Evolutionary conservation across 2,888 invertebrate species (phyloP), one percentile per base, ranked within the genome.

Genomic region (Chrysopilus asiliformis): DNA sequence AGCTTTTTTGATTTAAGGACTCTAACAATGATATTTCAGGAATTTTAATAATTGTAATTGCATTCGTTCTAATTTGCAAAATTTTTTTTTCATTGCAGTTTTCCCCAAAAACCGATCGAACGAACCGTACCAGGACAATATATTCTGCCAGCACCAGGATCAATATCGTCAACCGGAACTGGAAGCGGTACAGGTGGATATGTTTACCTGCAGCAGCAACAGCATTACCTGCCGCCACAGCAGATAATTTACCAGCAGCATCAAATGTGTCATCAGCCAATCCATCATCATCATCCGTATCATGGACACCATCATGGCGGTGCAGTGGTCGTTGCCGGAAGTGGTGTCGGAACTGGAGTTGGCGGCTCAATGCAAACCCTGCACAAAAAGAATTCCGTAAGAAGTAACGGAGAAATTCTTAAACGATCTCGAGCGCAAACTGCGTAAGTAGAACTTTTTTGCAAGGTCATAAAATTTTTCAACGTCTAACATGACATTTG

Each of bases 401-500:
- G 77, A 39, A 76, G 68, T 51, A 56, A 68, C 44, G 72, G 71
- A 35, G 77, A 77, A 53, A 70, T 76, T 36, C 59, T 75, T 47
- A 77, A 78, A 55, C 67, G 77, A 43, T 72, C 74, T 47, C 65
- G 77, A 53, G 70, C 74, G 46, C 76, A 76, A 59, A 71, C 71
- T 48, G 74, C 73, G 75, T 76, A 66, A 73, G 75, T 72, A 41
- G 7, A 13, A 15, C 14, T n/a, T n/a, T 19, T 16, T 16, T 16
- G n/a, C n/a, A n/a, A n/a, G n/a, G n/a, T n/a, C n/a, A n/a, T n/a
- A n/a, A n/a, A n/a, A n/a, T n/a, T n/a, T n/a, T n/a, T n/a, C n/a
- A n/a, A n/a, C n/a, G n/a, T n/a, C n/a, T n/a, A n/a, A n/a, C n/a
- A n/a, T n/a, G n/a, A n/a, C n/a, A n/a, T n/a, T n/a, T n/a, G n/a